Conservation (phyloP, 2,888 invertebrate genomes). For the Epinotia brunnichana region DNA sequence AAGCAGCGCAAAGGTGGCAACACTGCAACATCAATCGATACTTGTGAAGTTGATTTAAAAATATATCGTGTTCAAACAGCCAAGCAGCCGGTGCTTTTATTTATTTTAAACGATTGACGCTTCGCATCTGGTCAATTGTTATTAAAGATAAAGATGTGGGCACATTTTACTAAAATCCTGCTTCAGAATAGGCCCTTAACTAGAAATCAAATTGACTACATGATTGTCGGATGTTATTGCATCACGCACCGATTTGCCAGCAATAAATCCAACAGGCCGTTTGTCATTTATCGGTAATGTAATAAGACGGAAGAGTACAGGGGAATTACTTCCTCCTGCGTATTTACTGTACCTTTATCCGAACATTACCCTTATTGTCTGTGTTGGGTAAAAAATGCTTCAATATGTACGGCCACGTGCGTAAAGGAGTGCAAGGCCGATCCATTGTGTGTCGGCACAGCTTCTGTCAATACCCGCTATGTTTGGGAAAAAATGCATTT, state of each 20-base stretch:
- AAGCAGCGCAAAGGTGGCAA: no score
- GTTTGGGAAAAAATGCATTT: not conserved
- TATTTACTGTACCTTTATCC: constrained; percentile 4
- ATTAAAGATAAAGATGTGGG: no score
- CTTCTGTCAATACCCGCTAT: constrained; percentile 10
- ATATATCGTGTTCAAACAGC: no score
- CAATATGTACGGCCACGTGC: not conserved
- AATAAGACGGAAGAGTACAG: not conserved
- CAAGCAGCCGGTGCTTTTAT: no score
- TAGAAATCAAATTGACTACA: constrained; percentile 4
- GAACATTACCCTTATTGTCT: not conserved
- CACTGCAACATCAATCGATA: no score
- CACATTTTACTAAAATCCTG: no score
- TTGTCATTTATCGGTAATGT: constrained; percentile 4
- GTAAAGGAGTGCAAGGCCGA: constrained; percentile 20
- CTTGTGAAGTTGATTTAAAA: no score
- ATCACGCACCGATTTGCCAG: not conserved
- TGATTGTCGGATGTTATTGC: constrained; percentile 4
- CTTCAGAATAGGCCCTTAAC: not conserved
- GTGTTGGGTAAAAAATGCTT: not conserved
- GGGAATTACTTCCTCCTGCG: not conserved
- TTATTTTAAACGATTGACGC: no score
- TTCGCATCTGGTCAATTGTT: no score
- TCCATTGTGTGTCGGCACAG: constrained; percentile 29
- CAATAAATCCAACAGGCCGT: constrained; percentile 4